A percentile compares a stretch with the other conserved stretches of the same genome.
Conservation (phyloP, 2,888 invertebrate genomes). For the Phaedon cochleariae region DNA sequence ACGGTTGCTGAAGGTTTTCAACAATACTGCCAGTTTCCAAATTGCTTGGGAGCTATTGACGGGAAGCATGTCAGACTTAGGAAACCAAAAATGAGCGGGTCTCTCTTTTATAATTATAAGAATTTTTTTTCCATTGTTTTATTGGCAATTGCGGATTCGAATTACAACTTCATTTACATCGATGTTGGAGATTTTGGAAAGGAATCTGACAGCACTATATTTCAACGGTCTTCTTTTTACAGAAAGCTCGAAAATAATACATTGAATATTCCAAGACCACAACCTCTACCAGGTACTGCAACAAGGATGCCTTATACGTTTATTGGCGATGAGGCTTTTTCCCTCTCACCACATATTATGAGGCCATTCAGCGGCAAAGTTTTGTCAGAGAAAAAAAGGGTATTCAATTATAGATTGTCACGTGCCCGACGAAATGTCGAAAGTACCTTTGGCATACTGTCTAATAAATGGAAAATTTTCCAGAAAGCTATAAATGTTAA, state of each 20-base stretch:
- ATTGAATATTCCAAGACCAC: constrained; percentile 4
- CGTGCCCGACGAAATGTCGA: constrained; percentile 17
- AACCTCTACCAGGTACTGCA: constrained; percentile 7
- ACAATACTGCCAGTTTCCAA: constrained; percentile 4
- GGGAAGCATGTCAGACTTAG: constrained; percentile 12
- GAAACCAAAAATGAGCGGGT: constrained; percentile 9
- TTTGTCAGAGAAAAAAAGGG: constrained; percentile 12
- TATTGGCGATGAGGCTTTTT: constrained; percentile 17
- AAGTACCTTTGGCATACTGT: constrained; percentile 14
- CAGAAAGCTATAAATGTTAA: constrained; percentile 17
- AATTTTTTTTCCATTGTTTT: constrained; percentile 13
- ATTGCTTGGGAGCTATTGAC: constrained; percentile 15
- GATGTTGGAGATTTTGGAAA: constrained; percentile 17
- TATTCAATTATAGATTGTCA: constrained; percentile 16
- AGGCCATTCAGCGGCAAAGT: constrained; percentile 16
- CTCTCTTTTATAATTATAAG: constrained; percentile 14
- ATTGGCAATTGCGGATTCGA: constrained; percentile 6
- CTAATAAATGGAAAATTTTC: constrained; percentile 19
- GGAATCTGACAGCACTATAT: constrained; percentile 14
- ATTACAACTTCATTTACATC: constrained; percentile 12
- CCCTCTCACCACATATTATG: constrained; percentile 13
- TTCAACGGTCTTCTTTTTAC: constrained; percentile 5
- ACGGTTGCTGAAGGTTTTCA: constrained; percentile 7
- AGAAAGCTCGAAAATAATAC: constrained; percentile 14
- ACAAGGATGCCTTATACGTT: constrained; percentile 6